Base-by-base conservation (phyloP, 2,888 invertebrate genomes). In the Muscina levida region DNA sequence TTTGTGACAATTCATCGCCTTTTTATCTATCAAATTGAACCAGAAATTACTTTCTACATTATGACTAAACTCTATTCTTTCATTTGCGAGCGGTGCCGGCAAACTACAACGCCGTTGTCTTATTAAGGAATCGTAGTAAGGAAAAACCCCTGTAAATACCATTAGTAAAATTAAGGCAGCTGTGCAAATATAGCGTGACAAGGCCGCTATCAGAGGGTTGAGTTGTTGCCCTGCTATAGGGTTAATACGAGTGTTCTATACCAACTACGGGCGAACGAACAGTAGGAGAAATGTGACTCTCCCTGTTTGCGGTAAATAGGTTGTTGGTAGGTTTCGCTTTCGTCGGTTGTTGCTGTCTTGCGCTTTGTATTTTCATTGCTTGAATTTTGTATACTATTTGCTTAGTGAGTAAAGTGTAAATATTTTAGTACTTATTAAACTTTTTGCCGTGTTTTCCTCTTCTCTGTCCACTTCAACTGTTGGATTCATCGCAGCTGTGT, bases 111-210 rank as follows among this genome's bases (percentile, higher is more conserved):
- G 68, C 53, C 8, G 37, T 37, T 66, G 17, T 70, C 62, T 76
- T 77, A 46, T 48, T 70, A 57, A 65, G 42, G 57, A 65, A 76
- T 65, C 31, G 26, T 65, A 31, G 31, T 4, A 22, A 17, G 59
- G 37, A 74, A 70, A 31, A 15, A 62, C 19, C 62, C 62, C 39
- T 22, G 62, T 42, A 62, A 62, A 77, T 77, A 39, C 57, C 59
- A 80, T 77, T 74, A 77, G 80, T 74, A 24, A 74, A 77, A 80
- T 80, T 73, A 77, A 77, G 42, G 72, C 80, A 80, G 80, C 80
- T 80, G 80, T 77, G 73, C 73, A 80, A 80, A 80, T 80, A 80
- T 77, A 77, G 73, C 77, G 73, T 67, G 71, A 80, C 80, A 80
- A 67, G 59, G 77, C 77, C 77, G 57, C 57, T 39, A 57, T 44